Evolutionary conservation across 2,113 vertebrate genomes (phyloP), one percentile per base, ranked within the genome.

Genomic region (Scytalopus superciliaris): DNA sequence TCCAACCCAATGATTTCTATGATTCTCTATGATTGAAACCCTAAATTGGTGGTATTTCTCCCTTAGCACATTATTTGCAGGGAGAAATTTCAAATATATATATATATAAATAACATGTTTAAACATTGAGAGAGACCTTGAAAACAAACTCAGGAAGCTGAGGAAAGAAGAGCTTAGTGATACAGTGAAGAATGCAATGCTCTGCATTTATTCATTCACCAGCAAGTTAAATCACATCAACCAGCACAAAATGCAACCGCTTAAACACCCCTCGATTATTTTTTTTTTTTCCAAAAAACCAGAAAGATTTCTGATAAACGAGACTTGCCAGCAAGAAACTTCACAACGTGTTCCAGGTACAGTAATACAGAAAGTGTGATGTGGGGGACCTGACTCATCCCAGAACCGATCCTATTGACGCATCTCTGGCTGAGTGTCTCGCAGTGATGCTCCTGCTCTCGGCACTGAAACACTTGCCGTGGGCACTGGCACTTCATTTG

Each of bases 281-380:
- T 55, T 81, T 87, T 89, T 62, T n/a, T 56, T 87, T 92, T 59
- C 60, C 30, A 70, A 73, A 77, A 93, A 37, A 1, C 3, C 85
- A 92, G 73, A 94, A 86, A 93, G 52, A 31, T 89, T 95, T 97
- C 96, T 97, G 80, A 93, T 96, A 96, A 97, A 91, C 0, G 62
- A 93, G 57, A 50, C 23, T 56, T 66, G 66, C 60, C 90, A 89
- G 64, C 84, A 88, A 78, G 90, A 96, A 81, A 66, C n/a, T n/a
- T 86, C 60, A 93, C 44, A 60, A 35, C 4, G 1, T 45, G 77
- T 95, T 94, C 87, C 84, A 68, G 70, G 80, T 69, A 92, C 73
- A 97, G 93, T 96, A 94, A 97, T 96, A 93, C 13, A 84, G 96
- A 96, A 72, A 97, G 50, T 4, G 5, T 73, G 68, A 53, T 87